phyloP scores from a whole-genome alignment of 1,140 invertebrate species.

The Zaprionus tsacasi region DNA sequence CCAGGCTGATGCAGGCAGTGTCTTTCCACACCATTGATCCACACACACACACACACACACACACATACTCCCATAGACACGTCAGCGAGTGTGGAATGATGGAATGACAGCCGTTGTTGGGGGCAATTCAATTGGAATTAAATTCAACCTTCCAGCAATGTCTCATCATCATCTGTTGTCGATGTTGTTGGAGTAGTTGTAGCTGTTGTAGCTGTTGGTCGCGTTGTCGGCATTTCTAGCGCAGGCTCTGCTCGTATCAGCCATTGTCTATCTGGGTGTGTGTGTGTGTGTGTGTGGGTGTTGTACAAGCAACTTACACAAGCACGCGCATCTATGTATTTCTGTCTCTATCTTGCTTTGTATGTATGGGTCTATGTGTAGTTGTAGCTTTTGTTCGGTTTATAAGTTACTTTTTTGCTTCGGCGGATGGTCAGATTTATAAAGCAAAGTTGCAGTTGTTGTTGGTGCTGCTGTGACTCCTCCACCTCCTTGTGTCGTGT shows the following conservation, averaged over 20 bases:
- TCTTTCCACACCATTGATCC: slow-evolving; percentile 43
- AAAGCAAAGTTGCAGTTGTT: slow-evolving; percentile 20
- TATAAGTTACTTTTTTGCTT: slow-evolving; percentile 64
- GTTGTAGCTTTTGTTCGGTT: slow-evolving; percentile 60
- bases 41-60: slow-evolving; percentile 10
- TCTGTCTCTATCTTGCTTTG: background rate
- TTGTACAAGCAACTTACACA: slow-evolving; percentile 19
- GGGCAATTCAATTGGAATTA: slow-evolving; percentile 65
- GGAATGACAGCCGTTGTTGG: slow-evolving; percentile 49
- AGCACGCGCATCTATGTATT: slow-evolving; percentile 16
- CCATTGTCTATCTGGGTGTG: slow-evolving; percentile 5
- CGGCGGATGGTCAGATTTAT: slow-evolving; percentile 46
- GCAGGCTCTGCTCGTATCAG: slow-evolving; percentile 20
- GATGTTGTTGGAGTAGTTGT: background rate
- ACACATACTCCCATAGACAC: slow-evolving; percentile 3
- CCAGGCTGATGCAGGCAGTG: background rate
- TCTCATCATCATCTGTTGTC: slow-evolving; percentile 9
- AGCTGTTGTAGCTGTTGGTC: background rate
- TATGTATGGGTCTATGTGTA: slow-evolving; percentile 31
- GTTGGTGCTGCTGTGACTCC: background rate
- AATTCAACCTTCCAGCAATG: slow-evolving; percentile 31
- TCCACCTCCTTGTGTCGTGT: slow-evolving; percentile 1
- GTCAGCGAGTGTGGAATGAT: slow-evolving; percentile 20
- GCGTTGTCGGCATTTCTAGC: slow-evolving; percentile 14
- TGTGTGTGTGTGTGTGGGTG: background rate